Conservation (phyloP, 2,888 invertebrate species). For the Sesia apiformis region DNA sequence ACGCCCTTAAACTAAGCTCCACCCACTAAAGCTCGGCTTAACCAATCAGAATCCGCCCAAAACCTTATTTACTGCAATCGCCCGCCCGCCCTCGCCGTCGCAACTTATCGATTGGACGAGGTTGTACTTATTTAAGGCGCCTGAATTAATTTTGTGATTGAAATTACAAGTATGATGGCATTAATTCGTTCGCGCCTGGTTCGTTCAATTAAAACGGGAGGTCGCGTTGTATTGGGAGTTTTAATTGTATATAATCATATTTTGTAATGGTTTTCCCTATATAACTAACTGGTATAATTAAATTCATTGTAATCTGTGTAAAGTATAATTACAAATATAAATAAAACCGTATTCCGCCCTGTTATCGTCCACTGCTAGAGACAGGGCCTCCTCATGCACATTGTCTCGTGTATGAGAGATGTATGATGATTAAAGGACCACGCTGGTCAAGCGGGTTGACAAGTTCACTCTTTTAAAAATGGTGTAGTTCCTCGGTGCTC, state of each 20-base stretch:
- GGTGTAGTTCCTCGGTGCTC: too few relatives aligned
- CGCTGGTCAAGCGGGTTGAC: too few relatives aligned
- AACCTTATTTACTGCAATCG: conserved; percentile 63
- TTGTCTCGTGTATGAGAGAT: too few relatives aligned
- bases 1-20: conserved; percentile 5
- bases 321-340: too few relatives aligned
- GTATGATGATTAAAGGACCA: too few relatives aligned
- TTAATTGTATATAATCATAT: neutral
- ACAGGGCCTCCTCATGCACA: too few relatives aligned
- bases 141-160: conserved; percentile 72
- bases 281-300: too few relatives aligned
- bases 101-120: conserved; percentile 63
- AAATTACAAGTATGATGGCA: conserved; percentile 57
- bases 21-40: neutral
- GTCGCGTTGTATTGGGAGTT: neutral
- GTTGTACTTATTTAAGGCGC: conserved; percentile 65
- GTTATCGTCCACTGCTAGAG: too few relatives aligned
- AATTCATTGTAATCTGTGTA: too few relatives aligned
- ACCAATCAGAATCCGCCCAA: conserved; percentile 37
- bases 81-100: conserved; percentile 52
- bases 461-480: too few relatives aligned
- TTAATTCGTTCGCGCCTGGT: conserved; percentile 47
- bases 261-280: too few relatives aligned
- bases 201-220: conserved; percentile 47
- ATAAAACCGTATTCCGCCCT: too few relatives aligned